These are phyloP conservation scores for Sarcophaga rosellei DNA, from an alignment of 2,888 invertebrate species.

Conservation along the genomic window DNA sequence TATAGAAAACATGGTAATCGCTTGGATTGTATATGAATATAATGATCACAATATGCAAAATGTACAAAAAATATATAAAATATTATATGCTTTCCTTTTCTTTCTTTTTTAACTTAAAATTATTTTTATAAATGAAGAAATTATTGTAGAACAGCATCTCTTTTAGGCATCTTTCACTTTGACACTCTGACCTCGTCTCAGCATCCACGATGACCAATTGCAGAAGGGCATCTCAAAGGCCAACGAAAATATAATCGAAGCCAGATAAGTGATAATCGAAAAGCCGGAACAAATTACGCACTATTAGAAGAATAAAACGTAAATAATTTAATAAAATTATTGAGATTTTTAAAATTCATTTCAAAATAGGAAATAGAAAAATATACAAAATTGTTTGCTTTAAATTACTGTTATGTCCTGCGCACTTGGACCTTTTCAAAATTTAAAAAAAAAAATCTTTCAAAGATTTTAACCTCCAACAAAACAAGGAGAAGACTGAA, in stretches of 20 bases:
- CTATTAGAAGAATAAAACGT: constrained; percentile 67
- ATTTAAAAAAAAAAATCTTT: too few relatives aligned
- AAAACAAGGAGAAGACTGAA: too few relatives aligned
- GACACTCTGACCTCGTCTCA: constrained; percentile 66
- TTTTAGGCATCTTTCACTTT: constrained; percentile 57
- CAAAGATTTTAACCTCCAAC: too few relatives aligned
- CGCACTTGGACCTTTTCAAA: too few relatives aligned
- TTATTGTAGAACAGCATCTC: constrained; percentile 33
- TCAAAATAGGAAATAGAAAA: neutral
- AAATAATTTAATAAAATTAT: neutral
- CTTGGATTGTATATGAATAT: constrained; percentile 24
- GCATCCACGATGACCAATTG: constrained; percentile 76
- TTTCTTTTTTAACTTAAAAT: constrained; percentile 8
- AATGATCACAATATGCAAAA: constrained; percentile 63
- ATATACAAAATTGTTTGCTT: too few relatives aligned
- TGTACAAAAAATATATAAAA: constrained; percentile 4
- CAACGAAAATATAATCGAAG: constrained; percentile 78
- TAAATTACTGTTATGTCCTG: too few relatives aligned
- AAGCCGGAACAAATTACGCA: constrained; percentile 78
- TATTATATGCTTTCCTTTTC: neutral
- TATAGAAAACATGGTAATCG: neutral
- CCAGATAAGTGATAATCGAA: constrained; percentile 77
- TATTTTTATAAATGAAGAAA: neutral
- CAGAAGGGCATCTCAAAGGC: constrained; percentile 79
- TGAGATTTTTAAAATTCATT: neutral